A percentile compares a stretch with the other conserved stretches of the same genome.
Evolutionary conservation across 2,888 invertebrate species (phyloP).

Genomic region (Xanthorhoe spadicearia): DNA sequence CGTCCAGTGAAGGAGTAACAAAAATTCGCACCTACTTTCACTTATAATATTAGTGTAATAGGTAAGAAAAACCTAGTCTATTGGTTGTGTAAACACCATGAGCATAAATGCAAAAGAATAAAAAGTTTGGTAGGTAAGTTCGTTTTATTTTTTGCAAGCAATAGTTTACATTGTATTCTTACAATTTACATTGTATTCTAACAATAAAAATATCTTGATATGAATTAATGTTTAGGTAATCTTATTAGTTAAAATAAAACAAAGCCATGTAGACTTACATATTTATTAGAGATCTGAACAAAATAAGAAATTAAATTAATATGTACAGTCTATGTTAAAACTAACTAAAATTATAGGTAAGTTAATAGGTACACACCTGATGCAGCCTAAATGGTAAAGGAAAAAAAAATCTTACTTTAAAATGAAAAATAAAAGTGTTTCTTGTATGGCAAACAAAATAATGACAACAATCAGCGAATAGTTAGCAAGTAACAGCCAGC

Average conservation of each 20-base stretch:
- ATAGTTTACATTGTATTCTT: no score
- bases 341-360: slow-evolving; percentile 83
- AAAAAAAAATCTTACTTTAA: slow-evolving; percentile 49
- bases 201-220: not conserved
- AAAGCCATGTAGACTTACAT: slow-evolving; percentile 77
- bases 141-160: no score
- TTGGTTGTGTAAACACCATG: no score
- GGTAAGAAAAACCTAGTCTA: no score
- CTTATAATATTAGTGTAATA: no score
- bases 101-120: no score
- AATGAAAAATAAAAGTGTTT: slow-evolving; percentile 68
- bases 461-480: slow-evolving; percentile 60
- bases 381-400: slow-evolving; percentile 66
- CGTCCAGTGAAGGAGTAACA: no score
- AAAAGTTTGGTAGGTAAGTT: no score
- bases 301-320: slow-evolving; percentile 85
- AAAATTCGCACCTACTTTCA: no score
- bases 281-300: slow-evolving; percentile 86
- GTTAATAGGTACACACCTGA: slow-evolving; percentile 84
- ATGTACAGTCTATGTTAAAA: slow-evolving; percentile 86
- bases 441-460: slow-evolving; percentile 59
- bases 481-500: slow-evolving; percentile 60
- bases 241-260: slow-evolving; percentile 46
- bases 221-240: not conserved
- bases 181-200: no score